Evolutionary conservation across 2,888 invertebrate species (phyloP).

Genomic region (Orthonychiurus folsomi): DNA sequence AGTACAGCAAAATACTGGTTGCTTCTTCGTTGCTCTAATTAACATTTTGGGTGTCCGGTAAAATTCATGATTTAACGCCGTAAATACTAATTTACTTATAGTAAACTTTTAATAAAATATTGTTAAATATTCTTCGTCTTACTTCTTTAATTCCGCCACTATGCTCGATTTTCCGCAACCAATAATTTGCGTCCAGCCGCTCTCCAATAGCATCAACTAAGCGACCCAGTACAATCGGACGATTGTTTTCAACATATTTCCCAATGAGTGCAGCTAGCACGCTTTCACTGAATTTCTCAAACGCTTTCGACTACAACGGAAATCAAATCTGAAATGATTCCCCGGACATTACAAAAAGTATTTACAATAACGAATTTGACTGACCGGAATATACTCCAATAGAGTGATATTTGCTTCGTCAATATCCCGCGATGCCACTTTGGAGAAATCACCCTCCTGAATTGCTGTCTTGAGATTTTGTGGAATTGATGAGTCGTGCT

Average conservation of each 20-base stretch:
- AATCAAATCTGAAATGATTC: too few relatives aligned
- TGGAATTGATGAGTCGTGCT: constrained; percentile 18
- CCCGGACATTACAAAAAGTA: neutral
- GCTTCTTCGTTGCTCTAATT: neutral
- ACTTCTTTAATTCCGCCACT: neutral
- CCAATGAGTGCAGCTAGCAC: constrained; percentile 32
- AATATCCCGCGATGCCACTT: constrained; percentile 32
- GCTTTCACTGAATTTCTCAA: constrained; percentile 30
- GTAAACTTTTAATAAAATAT: too few relatives aligned
- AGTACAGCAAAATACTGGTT: neutral
- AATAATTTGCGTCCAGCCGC: constrained; percentile 19
- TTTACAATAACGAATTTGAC: too few relatives aligned
- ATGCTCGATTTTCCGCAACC: neutral
- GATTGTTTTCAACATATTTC: constrained; percentile 30
- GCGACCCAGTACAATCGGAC: constrained; percentile 34
- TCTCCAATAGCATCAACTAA: constrained; percentile 34
- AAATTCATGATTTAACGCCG: too few relatives aligned
- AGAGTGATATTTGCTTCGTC: constrained; percentile 32
- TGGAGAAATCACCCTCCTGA: constrained; percentile 34
- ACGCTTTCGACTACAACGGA: constrained; percentile 32
- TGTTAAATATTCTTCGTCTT: too few relatives aligned
- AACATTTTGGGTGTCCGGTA: too few relatives aligned
- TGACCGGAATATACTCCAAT: constrained; percentile 35
- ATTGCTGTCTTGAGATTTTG: constrained; percentile 33
- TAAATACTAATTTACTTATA: too few relatives aligned